These are phyloP conservation scores for Hestina assimilis DNA, from an alignment of 1,140 invertebrate species.

Conservation along the genomic window DNA sequence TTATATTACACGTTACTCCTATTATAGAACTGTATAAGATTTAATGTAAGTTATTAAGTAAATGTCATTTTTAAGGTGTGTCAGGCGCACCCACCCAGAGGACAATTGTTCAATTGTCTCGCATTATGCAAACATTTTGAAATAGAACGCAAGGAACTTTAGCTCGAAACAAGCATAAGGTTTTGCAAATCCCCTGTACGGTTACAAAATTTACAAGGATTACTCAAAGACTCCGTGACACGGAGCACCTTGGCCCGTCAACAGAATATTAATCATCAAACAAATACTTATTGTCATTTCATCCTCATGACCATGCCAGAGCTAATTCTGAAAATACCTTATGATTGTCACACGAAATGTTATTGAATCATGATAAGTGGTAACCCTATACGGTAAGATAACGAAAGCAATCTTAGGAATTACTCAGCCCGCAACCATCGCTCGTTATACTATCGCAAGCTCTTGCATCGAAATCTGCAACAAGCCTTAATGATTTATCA, in stretches of 20 bases:
- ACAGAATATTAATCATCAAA: constrained; percentile 54
- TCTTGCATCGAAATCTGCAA: constrained; percentile 55
- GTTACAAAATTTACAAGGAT: constrained; percentile 61
- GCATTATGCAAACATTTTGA: constrained; percentile 70
- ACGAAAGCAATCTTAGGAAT: constrained; percentile 54
- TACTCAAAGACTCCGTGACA: constrained; percentile 49
- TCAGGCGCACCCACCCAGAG: constrained; percentile 11
- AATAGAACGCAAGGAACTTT: constrained; percentile 61
- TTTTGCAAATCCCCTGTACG: constrained; percentile 55
- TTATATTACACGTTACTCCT: too few species aligned
- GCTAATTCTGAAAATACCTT: too few species aligned
- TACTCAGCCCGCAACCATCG: constrained; percentile 54
- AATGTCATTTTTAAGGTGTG: constrained; percentile 11
- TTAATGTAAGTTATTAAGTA: not conserved
- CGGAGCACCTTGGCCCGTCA: constrained; percentile 40
- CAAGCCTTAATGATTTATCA: constrained; percentile 60
- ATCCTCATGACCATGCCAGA: too few species aligned
- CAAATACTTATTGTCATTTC: constrained; percentile 43
- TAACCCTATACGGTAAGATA: constrained; percentile 32
- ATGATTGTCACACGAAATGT: not conserved
- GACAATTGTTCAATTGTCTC: constrained; percentile 57
- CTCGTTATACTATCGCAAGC: constrained; percentile 67
- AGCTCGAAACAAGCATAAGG: constrained; percentile 43
- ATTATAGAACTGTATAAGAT: not conserved
- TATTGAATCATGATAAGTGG: not conserved